These are phyloP conservation scores for Zaprionus camerounensis DNA, from an alignment of 1,140 invertebrate genomes.

Conservation along the genomic window DNA sequence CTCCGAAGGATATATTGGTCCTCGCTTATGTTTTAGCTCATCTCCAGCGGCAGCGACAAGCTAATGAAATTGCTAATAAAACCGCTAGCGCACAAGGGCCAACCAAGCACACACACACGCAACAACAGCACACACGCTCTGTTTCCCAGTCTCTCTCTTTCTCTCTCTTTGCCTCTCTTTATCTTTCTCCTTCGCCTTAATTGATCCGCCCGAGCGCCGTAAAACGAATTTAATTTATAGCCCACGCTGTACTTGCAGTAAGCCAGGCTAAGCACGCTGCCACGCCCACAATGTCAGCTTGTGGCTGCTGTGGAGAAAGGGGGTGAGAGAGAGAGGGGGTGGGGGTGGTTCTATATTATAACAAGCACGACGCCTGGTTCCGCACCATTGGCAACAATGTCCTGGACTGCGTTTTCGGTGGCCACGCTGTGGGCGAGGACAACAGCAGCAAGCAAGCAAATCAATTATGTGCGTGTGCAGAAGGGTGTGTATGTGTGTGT, in stretches of 20 bases:
- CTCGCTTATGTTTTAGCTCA: conserved; percentile 23
- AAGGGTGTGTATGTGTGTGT: conserved; percentile 2
- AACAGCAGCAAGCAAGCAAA: conserved; percentile 51
- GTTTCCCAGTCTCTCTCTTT: not conserved
- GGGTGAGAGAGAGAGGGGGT: not conserved
- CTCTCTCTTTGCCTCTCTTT: not conserved
- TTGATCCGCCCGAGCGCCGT: conserved; percentile 48
- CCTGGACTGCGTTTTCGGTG: conserved; percentile 31
- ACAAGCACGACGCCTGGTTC: conserved; percentile 32
- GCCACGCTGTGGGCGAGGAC: conserved; percentile 12
- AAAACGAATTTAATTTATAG: conserved; percentile 79
- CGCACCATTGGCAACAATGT: conserved; percentile 49
- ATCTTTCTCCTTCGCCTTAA: conserved; percentile 46
- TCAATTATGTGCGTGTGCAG: conserved; percentile 56
- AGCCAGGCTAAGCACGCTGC: conserved; percentile 47
- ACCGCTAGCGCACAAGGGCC: conserved; percentile 51
- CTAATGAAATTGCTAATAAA: conserved; percentile 75
- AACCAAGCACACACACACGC: conserved; percentile 24
- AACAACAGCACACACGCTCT: not conserved
- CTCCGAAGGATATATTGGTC: conserved; percentile 32
- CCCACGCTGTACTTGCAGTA: conserved; percentile 50
- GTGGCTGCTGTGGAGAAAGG: not conserved
- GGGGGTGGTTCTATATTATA: conserved; percentile 54
- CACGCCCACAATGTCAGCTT: conserved; percentile 50
- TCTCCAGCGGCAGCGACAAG: conserved; percentile 44